Evolutionary conservation across 2,888 invertebrate genomes (phyloP), one percentile per base, ranked within the genome.

Genomic region (Glomeris marginata): DNA sequence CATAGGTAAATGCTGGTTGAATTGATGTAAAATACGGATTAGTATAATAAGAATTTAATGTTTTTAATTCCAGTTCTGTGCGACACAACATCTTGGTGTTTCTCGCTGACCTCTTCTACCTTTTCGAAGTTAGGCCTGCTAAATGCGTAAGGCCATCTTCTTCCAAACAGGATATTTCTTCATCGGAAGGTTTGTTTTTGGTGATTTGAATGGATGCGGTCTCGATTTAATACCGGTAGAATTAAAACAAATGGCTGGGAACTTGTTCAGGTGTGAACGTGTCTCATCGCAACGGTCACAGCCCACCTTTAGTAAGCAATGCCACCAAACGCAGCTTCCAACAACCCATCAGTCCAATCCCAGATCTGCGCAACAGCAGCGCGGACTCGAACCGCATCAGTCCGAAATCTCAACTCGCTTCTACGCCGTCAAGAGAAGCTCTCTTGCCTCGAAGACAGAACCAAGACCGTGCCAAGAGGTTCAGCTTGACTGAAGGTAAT

Each of bases 81-180:
- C 81, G 83, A 53, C 81, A 84, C 65, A 92, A 92, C 71, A 72
- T 94, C 66, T 76, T 90, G 61, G 86, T 86, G 51, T 82, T 94
- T 72, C 74, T 94, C 59, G 88, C 92, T 52, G 94, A 95, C 69
- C 76, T 95, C 62, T 94, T 92, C 71, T 88, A 87, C 69, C 76
- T 86, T 62, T 75, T 92, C 66, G 94, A 94, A 74, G 85, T 94
- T 56, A 85, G 90, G 69, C 88, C 90, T 18, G 84, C 83, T 38
- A 83, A 84, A 66, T 84, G 84, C 63, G 87, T 88, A 55, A 38
- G 36, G 18, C 13, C 3, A 15, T 16, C 46, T 6, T 33, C 40
- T 1, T 49, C 21, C 11, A n/a, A 40, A 44, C 41, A 28, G 13
- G 34, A 43, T 28, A 36, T 15, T 41, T 5, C 43, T n/a, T 35